Conservation (phyloP, 2,888 invertebrate genomes). For the Torymus tubicola region DNA sequence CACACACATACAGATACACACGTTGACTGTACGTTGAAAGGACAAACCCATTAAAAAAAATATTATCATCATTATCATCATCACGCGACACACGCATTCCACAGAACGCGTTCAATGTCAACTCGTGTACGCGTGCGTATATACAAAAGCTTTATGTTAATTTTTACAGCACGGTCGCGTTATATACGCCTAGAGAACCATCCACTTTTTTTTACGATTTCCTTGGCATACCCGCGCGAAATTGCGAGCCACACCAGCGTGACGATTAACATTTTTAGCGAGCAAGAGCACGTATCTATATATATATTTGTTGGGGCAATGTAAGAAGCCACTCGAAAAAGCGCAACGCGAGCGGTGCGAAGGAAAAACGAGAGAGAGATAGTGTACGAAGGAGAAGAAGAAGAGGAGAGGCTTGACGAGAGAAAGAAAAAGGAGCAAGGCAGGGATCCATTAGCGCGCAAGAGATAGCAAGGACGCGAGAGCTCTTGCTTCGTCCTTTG, state of each 20-base stretch:
- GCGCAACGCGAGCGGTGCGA: neutral
- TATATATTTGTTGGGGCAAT: neutral
- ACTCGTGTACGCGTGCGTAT: too few relatives aligned
- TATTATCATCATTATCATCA: neutral
- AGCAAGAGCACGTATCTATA: neutral
- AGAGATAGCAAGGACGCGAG: slow-evolving; percentile 64
- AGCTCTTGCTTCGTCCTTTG: slow-evolving; percentile 7
- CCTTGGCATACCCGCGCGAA: slow-evolving; percentile 5
- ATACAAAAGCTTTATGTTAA: neutral
- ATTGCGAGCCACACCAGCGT: neutral
- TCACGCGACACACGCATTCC: too few relatives aligned
- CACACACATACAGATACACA: neutral
- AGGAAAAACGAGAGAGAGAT: neutral
- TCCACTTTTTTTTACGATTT: neutral
- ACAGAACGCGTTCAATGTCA: neutral
- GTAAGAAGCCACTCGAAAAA: neutral
- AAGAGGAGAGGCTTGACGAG: neutral
- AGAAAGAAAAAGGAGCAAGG: slow-evolving; percentile 15
- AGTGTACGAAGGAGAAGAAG: too few relatives aligned
- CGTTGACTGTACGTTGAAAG: neutral
- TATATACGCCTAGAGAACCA: neutral
- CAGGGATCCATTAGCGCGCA: slow-evolving; percentile 64
- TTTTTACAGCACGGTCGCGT: neutral
- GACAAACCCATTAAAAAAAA: neutral
- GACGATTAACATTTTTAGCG: slow-evolving; percentile 5